Percentiles rank a stretch among this genome's conserved stretches.
phyloP scores from a whole-genome alignment of 2,888 invertebrate genomes.

The Oasisia sp. region DNA sequence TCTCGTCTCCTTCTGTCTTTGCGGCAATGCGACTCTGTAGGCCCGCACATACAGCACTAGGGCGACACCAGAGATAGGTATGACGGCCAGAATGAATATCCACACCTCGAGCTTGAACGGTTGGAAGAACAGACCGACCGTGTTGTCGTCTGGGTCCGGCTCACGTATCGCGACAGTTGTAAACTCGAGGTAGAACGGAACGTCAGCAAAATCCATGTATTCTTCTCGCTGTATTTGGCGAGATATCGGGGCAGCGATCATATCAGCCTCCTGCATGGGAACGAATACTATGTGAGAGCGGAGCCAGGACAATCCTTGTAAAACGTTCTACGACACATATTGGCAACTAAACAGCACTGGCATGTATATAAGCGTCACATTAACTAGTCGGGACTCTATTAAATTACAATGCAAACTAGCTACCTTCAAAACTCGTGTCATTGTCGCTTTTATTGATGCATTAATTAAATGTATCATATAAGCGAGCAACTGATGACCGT shows the following conservation, averaged over 20 bases:
- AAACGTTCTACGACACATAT: too few relatives aligned
- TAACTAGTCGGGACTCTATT: too few relatives aligned
- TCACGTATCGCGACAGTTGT: not conserved
- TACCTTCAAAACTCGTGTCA: too few relatives aligned
- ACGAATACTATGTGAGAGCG: not conserved
- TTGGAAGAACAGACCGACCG: not conserved
- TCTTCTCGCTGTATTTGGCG: not conserved
- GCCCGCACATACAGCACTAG: not conserved
- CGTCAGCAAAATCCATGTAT: not conserved
- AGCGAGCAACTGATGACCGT: too few relatives aligned
- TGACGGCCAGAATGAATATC: not conserved
- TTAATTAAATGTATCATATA: too few relatives aligned
- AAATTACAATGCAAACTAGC: too few relatives aligned
- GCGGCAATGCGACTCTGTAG: not conserved
- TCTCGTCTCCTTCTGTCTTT: not conserved
- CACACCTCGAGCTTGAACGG: not conserved
- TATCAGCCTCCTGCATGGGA: not conserved
- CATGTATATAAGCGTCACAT: too few relatives aligned
- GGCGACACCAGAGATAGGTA: not conserved
- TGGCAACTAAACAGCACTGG: not conserved
- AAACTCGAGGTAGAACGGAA: conserved; percentile 23
- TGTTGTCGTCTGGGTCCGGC: not conserved
- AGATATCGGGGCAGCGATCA: conserved; percentile 5
- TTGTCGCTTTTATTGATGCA: too few relatives aligned
- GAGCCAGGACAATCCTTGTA: not conserved